Evolutionary conservation across 2,888 invertebrate species (phyloP), one percentile per base, ranked within the genome.

Genomic region (Prenolepis imparis): DNA sequence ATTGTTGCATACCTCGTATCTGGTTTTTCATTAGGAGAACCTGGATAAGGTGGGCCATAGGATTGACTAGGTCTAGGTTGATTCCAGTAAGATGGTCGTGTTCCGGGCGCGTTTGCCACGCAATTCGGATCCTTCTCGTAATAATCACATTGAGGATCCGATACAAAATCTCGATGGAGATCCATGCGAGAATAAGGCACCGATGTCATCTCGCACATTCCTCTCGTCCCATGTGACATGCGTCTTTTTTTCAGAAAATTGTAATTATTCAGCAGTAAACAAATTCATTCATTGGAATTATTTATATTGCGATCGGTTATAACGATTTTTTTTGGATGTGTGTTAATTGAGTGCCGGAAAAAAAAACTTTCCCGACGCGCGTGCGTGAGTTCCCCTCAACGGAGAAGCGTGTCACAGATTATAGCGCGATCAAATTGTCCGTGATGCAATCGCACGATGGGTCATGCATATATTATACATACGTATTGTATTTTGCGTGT

Each of bases 101-200:
- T 15, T 28, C 36, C 74, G 12, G 52, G 55, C 9, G 70, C 24
- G 32, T 70, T 70, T 15, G 41, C 44, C 48, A 74, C 68, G 83
- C 97, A 97, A 92, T 97, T 97, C 36, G 97, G 95, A 95, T 98
- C 97, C 48, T 97, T 95, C 90, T 97, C 97, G 92, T 97, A 98
- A 92, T 97, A 98, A 92, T 98, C 98, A 91, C 97, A 98, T 89
- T 97, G 97, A 41, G 96, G 95, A 91, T 97, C 97, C 11, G 96
- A 96, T 0, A 96, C 95, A 87, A 97, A 96, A 87, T 97, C 97
- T 41, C 96, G 95, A 57, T 95, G 95, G 0, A 97, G 92, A 92
- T 98, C 97, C 93, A 98, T 96, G 44, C 96, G 96, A 87, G 96
- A 95, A 67, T 97, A 95, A 0, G 98, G 97, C 68, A 97, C 95